Evolutionary conservation across 1,140 invertebrate species (phyloP).

Genomic region (Drosophila pseudoananassae): DNA sequence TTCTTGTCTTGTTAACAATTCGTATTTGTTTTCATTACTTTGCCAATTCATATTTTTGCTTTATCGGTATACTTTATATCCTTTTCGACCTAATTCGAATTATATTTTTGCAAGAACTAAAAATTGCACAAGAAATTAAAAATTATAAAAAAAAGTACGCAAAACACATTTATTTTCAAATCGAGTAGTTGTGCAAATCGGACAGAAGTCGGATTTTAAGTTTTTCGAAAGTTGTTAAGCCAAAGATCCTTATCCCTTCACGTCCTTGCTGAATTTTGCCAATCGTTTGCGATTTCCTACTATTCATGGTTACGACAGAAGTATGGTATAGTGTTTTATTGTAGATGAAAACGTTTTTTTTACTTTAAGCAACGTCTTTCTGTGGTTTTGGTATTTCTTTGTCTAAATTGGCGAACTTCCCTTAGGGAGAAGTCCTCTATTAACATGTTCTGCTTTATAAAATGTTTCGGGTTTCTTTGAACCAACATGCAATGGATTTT

Average conservation of each 20-base stretch:
- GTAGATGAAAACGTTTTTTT: constrained; percentile 20
- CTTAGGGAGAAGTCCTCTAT: constrained; percentile 42
- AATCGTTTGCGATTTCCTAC: constrained; percentile 35
- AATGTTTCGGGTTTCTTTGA: constrained; percentile 28
- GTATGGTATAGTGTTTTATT: constrained; percentile 17
- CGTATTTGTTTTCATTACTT: constrained; percentile 33
- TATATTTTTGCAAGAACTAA: constrained; percentile 53
- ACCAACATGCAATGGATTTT: constrained; percentile 47
- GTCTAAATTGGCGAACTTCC: constrained; percentile 53
- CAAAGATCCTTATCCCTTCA: constrained; percentile 8
- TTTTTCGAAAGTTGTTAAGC: constrained; percentile 7
- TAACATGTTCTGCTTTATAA: constrained; percentile 17
- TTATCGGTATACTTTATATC: constrained; percentile 79
- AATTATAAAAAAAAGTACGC: constrained; percentile 3
- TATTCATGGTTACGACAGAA: constrained; percentile 27
- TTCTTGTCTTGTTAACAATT: constrained; percentile 62
- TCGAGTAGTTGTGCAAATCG: neutral
- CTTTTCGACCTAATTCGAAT: constrained; percentile 76
- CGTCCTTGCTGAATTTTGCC: constrained; percentile 19
- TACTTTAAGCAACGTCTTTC: constrained; percentile 38
- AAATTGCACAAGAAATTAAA: constrained; percentile 70
- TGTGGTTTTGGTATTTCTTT: constrained; percentile 65
- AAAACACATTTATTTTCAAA: neutral
- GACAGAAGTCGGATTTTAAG: neutral
- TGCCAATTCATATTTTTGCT: constrained; percentile 48